Percentiles rank a stretch among this genome's conserved stretches.
Conservation (phyloP, 2,797 vertebrate species). For the Balearica regulorum region DNA sequence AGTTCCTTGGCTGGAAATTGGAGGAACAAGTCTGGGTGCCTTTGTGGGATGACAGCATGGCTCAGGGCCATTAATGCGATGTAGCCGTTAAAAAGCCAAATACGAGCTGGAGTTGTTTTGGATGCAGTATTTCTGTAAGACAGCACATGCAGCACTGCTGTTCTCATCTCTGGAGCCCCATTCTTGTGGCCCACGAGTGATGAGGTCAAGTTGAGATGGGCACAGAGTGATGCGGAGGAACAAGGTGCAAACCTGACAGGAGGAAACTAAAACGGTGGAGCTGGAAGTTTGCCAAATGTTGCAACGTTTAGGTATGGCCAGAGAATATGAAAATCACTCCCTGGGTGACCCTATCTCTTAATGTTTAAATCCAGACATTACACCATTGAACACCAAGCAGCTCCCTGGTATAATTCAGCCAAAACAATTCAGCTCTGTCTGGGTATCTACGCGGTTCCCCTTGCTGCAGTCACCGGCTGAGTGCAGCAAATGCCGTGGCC, state of each 20-base stretch:
- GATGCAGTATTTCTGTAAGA: neutral
- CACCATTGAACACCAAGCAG: neutral
- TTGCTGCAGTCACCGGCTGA: neutral
- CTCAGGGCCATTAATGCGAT: neutral
- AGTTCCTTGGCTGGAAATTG: neutral
- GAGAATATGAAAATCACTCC: neutral
- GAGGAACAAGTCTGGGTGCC: neutral
- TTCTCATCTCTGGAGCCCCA: neutral
- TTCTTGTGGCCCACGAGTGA: accelerated
- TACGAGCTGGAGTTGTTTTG: neutral
- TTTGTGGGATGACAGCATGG: neutral
- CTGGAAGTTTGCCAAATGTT: neutral
- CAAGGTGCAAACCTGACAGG: neutral
- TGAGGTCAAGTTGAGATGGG: neutral
- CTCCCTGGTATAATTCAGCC: neutral
- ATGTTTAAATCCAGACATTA: neutral
- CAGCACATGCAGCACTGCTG: accelerated
- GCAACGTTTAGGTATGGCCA: neutral
- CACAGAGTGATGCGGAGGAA: neutral
- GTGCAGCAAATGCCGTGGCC: neutral
- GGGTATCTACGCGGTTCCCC: neutral
- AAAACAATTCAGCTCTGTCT: neutral
- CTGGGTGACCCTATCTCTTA: neutral
- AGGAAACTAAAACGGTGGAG: neutral
- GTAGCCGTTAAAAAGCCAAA: neutral